Evolutionary conservation across 2,888 invertebrate species (phyloP).

Genomic region (Hesperia comma): DNA sequence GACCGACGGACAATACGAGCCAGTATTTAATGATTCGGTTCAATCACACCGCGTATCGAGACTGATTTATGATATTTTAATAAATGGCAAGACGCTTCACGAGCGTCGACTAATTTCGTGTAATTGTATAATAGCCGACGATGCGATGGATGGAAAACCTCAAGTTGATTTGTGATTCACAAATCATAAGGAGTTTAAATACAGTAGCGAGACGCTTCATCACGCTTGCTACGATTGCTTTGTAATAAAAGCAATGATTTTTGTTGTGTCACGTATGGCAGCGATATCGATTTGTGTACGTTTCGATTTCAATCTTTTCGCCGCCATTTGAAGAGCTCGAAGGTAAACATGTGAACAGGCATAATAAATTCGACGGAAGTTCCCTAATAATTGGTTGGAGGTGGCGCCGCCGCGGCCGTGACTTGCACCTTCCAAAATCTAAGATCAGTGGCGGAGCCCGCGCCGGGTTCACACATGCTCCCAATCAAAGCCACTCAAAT

Average conservation of each 20-base stretch:
- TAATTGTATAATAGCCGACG: slow-evolving; percentile 35
- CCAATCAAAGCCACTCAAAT: slow-evolving; percentile 32
- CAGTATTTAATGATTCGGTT: slow-evolving; percentile 51
- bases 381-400: slow-evolving; percentile 67
- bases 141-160: slow-evolving; percentile 23
- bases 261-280: slow-evolving; percentile 4
- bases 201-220: slow-evolving; percentile 31
- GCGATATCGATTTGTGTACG: slow-evolving; percentile 10
- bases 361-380: slow-evolving; percentile 64
- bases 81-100: slow-evolving; percentile 35
- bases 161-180: slow-evolving; percentile 35
- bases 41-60: slow-evolving; percentile 34
- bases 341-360: slow-evolving; percentile 47
- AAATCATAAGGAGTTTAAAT: slow-evolving; percentile 36
- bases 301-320: slow-evolving; percentile 23
- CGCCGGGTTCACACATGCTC: slow-evolving; percentile 49
- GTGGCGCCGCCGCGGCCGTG: slow-evolving; percentile 68
- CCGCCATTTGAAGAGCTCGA: slow-evolving; percentile 19
- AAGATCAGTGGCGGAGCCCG: slow-evolving; percentile 44
- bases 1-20: slow-evolving; percentile 50
- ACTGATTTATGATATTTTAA: slow-evolving; percentile 35
- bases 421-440: slow-evolving; percentile 65
- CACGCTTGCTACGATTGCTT: slow-evolving; percentile 16
- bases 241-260: slow-evolving; percentile 19
- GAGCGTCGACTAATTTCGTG: slow-evolving; percentile 36